These are phyloP conservation scores for Cerastoderma edule DNA, from an alignment of 2,888 invertebrate genomes.

Conservation along the genomic window DNA sequence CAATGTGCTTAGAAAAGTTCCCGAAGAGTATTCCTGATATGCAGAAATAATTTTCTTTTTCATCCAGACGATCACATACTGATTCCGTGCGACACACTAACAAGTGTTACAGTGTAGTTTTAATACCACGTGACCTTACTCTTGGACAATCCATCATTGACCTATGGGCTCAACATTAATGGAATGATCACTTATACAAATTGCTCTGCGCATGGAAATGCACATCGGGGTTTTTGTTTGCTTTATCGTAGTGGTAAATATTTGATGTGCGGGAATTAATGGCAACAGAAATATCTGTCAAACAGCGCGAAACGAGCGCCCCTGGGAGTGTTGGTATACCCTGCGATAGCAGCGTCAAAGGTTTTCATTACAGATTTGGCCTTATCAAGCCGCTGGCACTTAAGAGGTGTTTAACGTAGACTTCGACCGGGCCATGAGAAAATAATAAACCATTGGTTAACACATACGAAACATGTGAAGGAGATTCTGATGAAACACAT, in stretches of 20 bases:
- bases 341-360: neutral
- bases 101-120: too few relatives aligned
- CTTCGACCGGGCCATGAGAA: too few relatives aligned
- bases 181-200: slow-evolving; percentile 55
- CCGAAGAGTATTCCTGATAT: too few relatives aligned
- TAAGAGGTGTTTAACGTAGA: neutral
- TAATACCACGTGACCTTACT: too few relatives aligned
- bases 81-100: too few relatives aligned
- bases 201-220: slow-evolving; percentile 56
- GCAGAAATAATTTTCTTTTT: too few relatives aligned
- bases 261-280: slow-evolving; percentile 49
- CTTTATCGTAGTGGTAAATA: slow-evolving; percentile 47
- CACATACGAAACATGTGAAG: too few relatives aligned
- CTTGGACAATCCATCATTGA: too few relatives aligned
- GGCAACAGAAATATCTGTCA: slow-evolving; percentile 28
- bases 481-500: too few relatives aligned
- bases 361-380: slow-evolving; percentile 24
- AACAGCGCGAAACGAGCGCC: slow-evolving; percentile 15
- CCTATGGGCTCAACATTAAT: slow-evolving; percentile 29
- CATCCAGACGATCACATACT: too few relatives aligned
- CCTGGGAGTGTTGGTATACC: neutral
- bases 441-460: too few relatives aligned
- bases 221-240: slow-evolving; percentile 49
- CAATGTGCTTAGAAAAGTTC: too few relatives aligned
- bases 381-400: slow-evolving; percentile 16